Percentiles rank a stretch among this genome's conserved stretches.
Conservation (phyloP, 2,888 invertebrate genomes). For the Leptothorax acervorum region DNA sequence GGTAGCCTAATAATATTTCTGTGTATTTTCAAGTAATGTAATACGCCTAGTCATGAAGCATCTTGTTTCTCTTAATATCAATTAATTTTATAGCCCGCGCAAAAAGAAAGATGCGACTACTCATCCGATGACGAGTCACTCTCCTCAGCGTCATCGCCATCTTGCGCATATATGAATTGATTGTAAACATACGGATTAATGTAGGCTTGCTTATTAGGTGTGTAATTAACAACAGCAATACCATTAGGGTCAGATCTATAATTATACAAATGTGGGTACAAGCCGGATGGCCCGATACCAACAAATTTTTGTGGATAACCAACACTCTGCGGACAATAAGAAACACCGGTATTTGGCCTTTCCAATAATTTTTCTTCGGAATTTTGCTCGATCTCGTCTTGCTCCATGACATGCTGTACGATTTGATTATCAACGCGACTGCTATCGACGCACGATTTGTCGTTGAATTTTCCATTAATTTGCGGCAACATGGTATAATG, state of each 20-base stretch:
- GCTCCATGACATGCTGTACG: conserved; percentile 56
- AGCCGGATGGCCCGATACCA: conserved; percentile 75
- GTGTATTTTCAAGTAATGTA: too few relatives aligned
- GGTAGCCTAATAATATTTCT: too few relatives aligned
- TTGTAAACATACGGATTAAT: conserved; percentile 81
- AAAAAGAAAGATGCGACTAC: conserved; percentile 65
- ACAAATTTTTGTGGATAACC: conserved; percentile 76
- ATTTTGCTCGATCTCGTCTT: conserved; percentile 61
- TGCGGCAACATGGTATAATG: conserved; percentile 74
- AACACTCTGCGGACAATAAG: conserved; percentile 66
- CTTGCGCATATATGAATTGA: conserved; percentile 76
- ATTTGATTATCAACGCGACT: conserved; percentile 55
- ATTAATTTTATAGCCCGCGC: conserved; percentile 57
- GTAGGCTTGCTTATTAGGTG: conserved; percentile 80
- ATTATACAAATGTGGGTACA: conserved; percentile 83
- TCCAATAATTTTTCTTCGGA: conserved; percentile 66
- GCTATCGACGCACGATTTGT: conserved; percentile 54
- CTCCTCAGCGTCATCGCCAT: conserved; percentile 73
- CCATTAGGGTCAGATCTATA: conserved; percentile 78
- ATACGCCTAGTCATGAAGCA: too few relatives aligned
- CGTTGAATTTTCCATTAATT: conserved; percentile 58
- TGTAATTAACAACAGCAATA: conserved; percentile 82
- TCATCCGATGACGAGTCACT: conserved; percentile 81
- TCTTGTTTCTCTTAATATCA: conserved; percentile 20
- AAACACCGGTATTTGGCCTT: conserved; percentile 48